phyloP scores from a whole-genome alignment of 2,888 invertebrate species.

The Diaprepes abbreviatus region DNA sequence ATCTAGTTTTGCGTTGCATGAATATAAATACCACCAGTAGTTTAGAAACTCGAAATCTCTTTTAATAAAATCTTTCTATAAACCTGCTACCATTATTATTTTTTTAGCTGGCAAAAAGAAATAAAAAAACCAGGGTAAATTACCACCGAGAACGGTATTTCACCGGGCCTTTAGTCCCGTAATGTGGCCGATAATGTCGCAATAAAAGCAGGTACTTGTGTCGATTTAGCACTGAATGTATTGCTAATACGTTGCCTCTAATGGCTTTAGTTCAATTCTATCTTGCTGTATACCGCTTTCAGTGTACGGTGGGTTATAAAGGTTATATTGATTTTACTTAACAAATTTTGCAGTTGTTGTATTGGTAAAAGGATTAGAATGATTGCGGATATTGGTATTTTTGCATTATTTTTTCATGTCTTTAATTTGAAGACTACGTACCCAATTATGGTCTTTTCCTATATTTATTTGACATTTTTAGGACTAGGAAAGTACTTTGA shows the following conservation, averaged over 20 bases:
- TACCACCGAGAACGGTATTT: slow-evolving; percentile 13
- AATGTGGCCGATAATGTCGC: slow-evolving; percentile 32
- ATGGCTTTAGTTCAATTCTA: slow-evolving; percentile 8
- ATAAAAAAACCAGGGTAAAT: slow-evolving; percentile 18
- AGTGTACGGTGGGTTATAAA: neutral
- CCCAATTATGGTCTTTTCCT: no score
- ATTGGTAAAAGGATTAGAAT: no score
- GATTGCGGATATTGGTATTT: no score
- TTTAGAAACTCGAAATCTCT: no score
- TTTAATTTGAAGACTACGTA: no score
- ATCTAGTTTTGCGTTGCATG: no score
- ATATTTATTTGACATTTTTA: no score
- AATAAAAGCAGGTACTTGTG: slow-evolving; percentile 24
- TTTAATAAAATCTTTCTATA: neutral
- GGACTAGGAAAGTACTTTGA: no score
- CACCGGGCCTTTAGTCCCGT: slow-evolving; percentile 19
- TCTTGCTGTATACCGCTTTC: slow-evolving; percentile 3
- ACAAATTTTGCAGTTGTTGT: no score
- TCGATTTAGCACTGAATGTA: slow-evolving; percentile 28
- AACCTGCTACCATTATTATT: slow-evolving; percentile 9
- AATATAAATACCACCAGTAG: no score
- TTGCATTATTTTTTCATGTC: no score
- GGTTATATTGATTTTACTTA: neutral
- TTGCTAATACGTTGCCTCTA: slow-evolving; percentile 24
- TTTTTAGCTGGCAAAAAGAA: neutral